Evolutionary conservation across 2,888 invertebrate species (phyloP).

Genomic region (Alloplasta piceator): DNA sequence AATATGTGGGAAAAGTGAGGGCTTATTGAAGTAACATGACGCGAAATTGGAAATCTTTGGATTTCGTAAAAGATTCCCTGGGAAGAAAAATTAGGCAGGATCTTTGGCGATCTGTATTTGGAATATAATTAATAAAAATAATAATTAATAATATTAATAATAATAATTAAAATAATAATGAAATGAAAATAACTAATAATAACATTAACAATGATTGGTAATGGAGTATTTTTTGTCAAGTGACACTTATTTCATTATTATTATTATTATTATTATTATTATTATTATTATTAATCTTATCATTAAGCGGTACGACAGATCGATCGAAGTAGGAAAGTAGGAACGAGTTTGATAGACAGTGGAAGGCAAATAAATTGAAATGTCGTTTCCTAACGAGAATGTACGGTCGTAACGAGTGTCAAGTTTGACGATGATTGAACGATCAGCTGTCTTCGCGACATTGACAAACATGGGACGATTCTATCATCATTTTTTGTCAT

Average conservation of each 20-base stretch:
- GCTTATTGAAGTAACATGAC: slow-evolving; percentile 37
- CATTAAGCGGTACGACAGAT: not conserved
- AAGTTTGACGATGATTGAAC: slow-evolving; percentile 64
- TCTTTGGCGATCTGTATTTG: not conserved
- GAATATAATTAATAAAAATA: no score
- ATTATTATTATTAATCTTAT: no score
- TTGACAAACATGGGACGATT: slow-evolving; percentile 25
- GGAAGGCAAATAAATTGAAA: slow-evolving; percentile 51
- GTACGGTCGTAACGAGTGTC: slow-evolving; percentile 51
- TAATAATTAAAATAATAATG: no score
- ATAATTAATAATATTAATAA: no score
- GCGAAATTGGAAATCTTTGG: slow-evolving; percentile 44
- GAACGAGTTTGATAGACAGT: slow-evolving; percentile 22
- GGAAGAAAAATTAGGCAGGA: no score
- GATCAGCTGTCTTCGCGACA: slow-evolving; percentile 44
- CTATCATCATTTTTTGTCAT: slow-evolving; percentile 40
- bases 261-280: no score
- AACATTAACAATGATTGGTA: no score
- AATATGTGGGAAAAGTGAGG: slow-evolving; percentile 26
- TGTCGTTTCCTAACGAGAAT: slow-evolving; percentile 57
- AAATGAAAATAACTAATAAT: no score
- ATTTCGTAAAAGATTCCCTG: slow-evolving; percentile 13
- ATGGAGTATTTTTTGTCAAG: no score
- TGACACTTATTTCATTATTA: no score
- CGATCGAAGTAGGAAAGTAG: slow-evolving; percentile 45